Percentiles rank a stretch among this genome's conserved stretches.
Evolutionary conservation across 2,797 vertebrate species (phyloP).

Genomic region (Discoglossus pictus): DNA sequence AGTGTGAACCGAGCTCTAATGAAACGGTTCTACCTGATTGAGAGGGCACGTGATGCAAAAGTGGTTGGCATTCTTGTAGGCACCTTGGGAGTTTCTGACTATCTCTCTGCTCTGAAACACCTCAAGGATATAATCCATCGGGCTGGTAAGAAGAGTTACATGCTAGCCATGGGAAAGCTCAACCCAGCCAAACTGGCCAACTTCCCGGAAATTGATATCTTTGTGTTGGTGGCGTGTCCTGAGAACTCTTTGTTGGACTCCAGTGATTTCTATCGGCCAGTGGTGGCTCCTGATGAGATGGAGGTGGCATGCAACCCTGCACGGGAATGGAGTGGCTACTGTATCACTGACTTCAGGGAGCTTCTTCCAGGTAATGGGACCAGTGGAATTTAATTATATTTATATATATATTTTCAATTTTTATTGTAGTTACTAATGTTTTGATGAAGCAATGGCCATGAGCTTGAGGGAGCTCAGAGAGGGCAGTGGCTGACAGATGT

Average conservation of each 20-base stretch:
- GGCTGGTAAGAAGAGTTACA: slow-evolving; percentile 91
- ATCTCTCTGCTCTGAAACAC: slow-evolving; percentile 81
- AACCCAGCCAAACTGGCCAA: slow-evolving; percentile 93
- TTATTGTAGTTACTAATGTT: too few relatives aligned
- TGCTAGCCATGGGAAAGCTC: slow-evolving; percentile 89
- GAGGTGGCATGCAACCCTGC: slow-evolving; percentile 92
- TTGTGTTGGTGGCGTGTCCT: slow-evolving; percentile 89
- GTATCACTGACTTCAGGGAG: slow-evolving; percentile 86
- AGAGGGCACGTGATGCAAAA: slow-evolving; percentile 84
- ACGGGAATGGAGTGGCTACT: slow-evolving; percentile 82
- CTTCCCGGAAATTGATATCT: slow-evolving; percentile 91
- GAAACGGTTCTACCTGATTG: slow-evolving; percentile 88
- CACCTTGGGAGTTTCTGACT: slow-evolving; percentile 83
- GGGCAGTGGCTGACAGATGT: too few relatives aligned
- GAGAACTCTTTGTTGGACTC: slow-evolving; percentile 88
- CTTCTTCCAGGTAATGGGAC: slow-evolving; percentile 82
- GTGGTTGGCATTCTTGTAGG: slow-evolving; percentile 92
- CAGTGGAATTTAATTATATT: not conserved
- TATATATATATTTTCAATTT: too few relatives aligned
- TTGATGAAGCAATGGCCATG: too few relatives aligned
- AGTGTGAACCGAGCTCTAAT: slow-evolving; percentile 79
- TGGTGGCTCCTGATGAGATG: slow-evolving; percentile 91
- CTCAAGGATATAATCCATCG: slow-evolving; percentile 73
- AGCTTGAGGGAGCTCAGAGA: too few relatives aligned
- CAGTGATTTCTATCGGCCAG: slow-evolving; percentile 78